A percentile compares a stretch with the other conserved stretches of the same genome.
Evolutionary conservation across 2,797 vertebrate genomes (phyloP).

Genomic region (Hypotaenidia okinawae): DNA sequence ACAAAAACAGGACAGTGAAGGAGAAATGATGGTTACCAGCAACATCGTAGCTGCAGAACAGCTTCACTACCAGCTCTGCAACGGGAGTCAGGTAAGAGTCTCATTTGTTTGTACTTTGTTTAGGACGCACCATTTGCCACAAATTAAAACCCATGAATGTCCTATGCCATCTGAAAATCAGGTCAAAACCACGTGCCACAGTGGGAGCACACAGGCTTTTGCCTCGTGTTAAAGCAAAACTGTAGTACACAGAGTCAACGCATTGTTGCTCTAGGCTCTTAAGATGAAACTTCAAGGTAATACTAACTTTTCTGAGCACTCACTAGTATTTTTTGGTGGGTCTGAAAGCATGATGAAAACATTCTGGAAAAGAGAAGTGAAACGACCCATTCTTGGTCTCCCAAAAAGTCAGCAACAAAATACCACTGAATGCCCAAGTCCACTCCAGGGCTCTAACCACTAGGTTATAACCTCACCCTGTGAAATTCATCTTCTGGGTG

Average conservation of each 20-base stretch:
- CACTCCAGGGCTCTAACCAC: background rate
- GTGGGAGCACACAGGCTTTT: background rate
- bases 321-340: background rate
- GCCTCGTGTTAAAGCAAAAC: background rate
- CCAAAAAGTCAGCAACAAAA: background rate
- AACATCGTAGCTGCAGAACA: background rate
- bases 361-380: background rate
- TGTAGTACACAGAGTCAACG: background rate
- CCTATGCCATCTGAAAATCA: background rate
- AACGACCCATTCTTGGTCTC: background rate
- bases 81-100: background rate
- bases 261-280: background rate
- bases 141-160: background rate
- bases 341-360: background rate
- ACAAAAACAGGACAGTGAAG: background rate
- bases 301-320: background rate
- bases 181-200: background rate
- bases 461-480: background rate
- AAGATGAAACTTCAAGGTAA: background rate
- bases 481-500: background rate
- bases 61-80: background rate
- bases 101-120: background rate
- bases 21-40: background rate
- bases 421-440: background rate
- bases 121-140: background rate